These are phyloP conservation scores for Hymenochirus boettgeri DNA, from an alignment of 2,113 vertebrate genomes.

Conservation along the genomic window DNA sequence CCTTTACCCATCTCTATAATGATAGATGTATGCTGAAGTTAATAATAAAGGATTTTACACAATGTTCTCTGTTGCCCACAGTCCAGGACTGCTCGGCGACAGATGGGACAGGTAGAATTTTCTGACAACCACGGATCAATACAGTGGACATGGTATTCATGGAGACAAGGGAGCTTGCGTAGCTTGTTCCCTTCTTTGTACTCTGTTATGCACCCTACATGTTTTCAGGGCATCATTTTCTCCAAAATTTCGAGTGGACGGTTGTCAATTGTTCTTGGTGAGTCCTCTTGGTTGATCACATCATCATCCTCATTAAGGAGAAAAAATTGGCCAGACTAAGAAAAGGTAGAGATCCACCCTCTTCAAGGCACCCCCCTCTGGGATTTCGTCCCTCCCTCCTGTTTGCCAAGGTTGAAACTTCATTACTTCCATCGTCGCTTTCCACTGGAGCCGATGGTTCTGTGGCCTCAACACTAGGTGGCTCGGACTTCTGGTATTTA, in stretches of 20 bases:
- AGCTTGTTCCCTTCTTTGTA: conserved; percentile 97
- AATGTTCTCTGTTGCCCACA: conserved; percentile 83
- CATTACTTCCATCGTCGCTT: conserved; percentile 60
- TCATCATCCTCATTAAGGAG: conserved; percentile 94
- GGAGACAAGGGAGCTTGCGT: conserved; percentile 91
- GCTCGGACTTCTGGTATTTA: conserved; percentile 41
- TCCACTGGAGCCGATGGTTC: conserved; percentile 60
- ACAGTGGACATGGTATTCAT: conserved; percentile 97
- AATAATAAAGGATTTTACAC: conserved; percentile 62
- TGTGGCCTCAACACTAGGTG: conserved; percentile 52
- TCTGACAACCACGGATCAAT: conserved; percentile 97
- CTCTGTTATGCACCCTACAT: conserved; percentile 96
- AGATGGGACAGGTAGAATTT: conserved; percentile 97
- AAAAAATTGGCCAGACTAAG: conserved; percentile 95
- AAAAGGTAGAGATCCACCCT: conserved; percentile 89
- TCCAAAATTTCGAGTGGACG: conserved; percentile 91
- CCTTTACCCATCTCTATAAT: conserved; percentile 47
- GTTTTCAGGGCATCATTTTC: conserved; percentile 96
- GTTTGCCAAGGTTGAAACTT: conserved; percentile 51
- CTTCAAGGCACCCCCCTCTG: conserved; percentile 83
- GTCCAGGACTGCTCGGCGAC: conserved; percentile 89
- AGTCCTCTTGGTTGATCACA: conserved; percentile 94
- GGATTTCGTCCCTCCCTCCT: conserved; percentile 68
- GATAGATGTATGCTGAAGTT: conserved; percentile 48
- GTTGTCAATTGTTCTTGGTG: conserved; percentile 98